A percentile compares a stretch with the other conserved stretches of the same genome.
These are phyloP conservation scores for Acanthurus lineatus DNA, from an alignment of 2,797 vertebrate species.

Conservation along the genomic window DNA sequence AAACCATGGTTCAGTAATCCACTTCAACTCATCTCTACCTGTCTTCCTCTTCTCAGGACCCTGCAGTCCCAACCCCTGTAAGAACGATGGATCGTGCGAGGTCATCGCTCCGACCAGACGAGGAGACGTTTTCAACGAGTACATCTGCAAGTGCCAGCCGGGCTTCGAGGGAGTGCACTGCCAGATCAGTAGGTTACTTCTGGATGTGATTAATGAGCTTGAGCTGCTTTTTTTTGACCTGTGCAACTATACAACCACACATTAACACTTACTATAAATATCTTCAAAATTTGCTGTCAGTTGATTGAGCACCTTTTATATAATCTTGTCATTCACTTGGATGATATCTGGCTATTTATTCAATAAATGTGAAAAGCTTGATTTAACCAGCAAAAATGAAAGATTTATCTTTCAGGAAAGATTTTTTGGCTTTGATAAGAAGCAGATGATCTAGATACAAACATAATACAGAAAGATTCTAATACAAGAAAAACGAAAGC, in stretches of 20 bases:
- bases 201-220: not conserved
- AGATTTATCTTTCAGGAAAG: no score
- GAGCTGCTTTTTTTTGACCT: not conserved
- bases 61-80: conserved; percentile 93
- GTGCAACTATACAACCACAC: not conserved
- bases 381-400: not conserved
- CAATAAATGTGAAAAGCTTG: not conserved
- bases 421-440: not conserved
- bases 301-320: not conserved
- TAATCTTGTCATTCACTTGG: not conserved
- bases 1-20: accelerated
- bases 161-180: conserved; percentile 93
- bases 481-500: no score
- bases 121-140: conserved; percentile 92
- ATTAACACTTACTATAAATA: not conserved
- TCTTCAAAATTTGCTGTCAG: not conserved
- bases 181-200: conserved; percentile 90
- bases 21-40: not conserved
- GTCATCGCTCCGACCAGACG: conserved; percentile 81
- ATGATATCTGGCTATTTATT: not conserved
- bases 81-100: conserved; percentile 88
- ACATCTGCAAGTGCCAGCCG: conserved; percentile 89
- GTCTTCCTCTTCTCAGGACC: conserved; percentile 83
- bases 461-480: no score
- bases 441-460: not conserved